A percentile compares a stretch with the other conserved stretches of the same genome.
These are phyloP conservation scores for Siderastrea radians DNA, from an alignment of 92 coral and sea anemone genomes.

Conservation along the genomic window DNA sequence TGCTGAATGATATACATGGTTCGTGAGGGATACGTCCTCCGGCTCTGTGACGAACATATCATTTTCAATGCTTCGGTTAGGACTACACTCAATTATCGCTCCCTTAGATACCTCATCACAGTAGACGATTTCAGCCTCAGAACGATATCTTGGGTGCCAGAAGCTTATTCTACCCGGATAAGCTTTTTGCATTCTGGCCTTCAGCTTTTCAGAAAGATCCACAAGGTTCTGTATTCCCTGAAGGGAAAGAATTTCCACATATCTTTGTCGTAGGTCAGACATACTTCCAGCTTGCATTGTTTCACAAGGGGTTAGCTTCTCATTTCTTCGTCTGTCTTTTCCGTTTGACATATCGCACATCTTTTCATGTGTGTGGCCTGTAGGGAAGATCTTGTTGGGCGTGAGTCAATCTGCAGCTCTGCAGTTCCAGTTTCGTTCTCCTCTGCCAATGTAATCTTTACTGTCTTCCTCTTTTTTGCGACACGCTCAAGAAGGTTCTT, in stretches of 20 bases:
- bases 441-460: constrained; percentile 2
- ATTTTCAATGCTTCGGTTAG: constrained; percentile 23
- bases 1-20: constrained; percentile 51
- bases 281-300: constrained; percentile 56
- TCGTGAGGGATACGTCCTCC: constrained; percentile 32
- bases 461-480: constrained; percentile 12
- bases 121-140: constrained; percentile 61
- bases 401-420: background rate
- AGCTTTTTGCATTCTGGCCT: constrained; percentile 64
- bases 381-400: constrained; percentile 19
- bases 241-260: constrained; percentile 28
- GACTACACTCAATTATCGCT: constrained; percentile 52
- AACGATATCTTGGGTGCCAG: constrained; percentile 65
- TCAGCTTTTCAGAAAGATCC: constrained; percentile 69
- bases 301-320: constrained; percentile 63
- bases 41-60: constrained; percentile 24
- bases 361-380: constrained; percentile 17
- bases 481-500: constrained; percentile 31
- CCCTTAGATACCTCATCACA: constrained; percentile 63
- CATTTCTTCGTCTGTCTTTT: constrained; percentile 56
- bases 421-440: background rate
- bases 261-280: constrained; percentile 48
- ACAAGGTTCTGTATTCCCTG: constrained; percentile 60
- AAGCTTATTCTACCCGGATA: constrained; percentile 67
- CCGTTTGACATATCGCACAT: constrained; percentile 43